A percentile compares a stretch with the other conserved stretches of the same genome.
phyloP scores from a whole-genome alignment of 2,888 invertebrate genomes.

The Drosophila longiperda region DNA sequence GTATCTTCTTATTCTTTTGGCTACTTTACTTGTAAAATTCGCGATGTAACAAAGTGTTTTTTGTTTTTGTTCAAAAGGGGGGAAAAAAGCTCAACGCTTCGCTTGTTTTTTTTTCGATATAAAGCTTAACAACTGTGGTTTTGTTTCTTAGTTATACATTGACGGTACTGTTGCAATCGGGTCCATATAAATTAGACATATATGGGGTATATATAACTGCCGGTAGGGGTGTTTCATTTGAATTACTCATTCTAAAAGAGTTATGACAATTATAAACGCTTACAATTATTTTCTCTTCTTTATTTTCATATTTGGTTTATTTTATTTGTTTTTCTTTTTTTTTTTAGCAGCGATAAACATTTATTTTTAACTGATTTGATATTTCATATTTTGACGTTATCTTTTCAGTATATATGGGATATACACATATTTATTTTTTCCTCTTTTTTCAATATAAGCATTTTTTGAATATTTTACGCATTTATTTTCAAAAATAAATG shows the following conservation, averaged over 20 bases:
- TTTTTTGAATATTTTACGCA: conserved; percentile 23
- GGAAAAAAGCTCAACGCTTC: conserved; percentile 22
- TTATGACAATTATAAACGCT: conserved; percentile 51
- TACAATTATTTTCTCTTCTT: conserved; percentile 19
- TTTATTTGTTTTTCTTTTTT: conserved; percentile 6
- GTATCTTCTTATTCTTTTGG: conserved; percentile 29
- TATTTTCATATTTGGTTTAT: background rate
- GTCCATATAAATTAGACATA: conserved; percentile 44
- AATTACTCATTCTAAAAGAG: conserved; percentile 56
- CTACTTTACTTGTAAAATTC: conserved; percentile 52
- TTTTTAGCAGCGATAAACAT: conserved; percentile 29
- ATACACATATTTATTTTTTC: conserved; percentile 12
- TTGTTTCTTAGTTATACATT: conserved; percentile 25
- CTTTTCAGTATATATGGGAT: conserved; percentile 32
- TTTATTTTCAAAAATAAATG: conserved; percentile 61
- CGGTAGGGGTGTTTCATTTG: conserved; percentile 77
- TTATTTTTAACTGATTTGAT: conserved; percentile 7
- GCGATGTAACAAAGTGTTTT: conserved; percentile 33
- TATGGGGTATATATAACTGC: conserved; percentile 55
- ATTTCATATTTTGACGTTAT: conserved; percentile 24
- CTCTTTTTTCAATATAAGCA: conserved; percentile 23
- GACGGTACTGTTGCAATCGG: conserved; percentile 36
- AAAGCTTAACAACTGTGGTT: conserved; percentile 44
- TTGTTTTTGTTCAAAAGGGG: background rate
- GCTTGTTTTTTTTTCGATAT: conserved; percentile 37